Evolutionary conservation across 1,140 invertebrate species (phyloP).

Genomic region (Drosophila ercepeae): DNA sequence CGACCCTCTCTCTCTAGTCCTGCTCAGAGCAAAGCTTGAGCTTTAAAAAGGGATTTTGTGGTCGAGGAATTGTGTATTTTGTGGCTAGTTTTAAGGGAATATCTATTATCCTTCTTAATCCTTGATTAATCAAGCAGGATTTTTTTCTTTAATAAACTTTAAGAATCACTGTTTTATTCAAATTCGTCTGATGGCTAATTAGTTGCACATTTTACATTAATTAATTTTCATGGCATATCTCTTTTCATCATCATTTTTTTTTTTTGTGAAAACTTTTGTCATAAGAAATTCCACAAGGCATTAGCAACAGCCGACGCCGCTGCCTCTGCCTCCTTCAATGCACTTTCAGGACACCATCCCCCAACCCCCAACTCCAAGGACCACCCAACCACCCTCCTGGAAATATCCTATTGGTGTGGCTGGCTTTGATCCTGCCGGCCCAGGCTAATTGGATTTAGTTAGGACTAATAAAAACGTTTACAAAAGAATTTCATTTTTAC

Average conservation of each 20-base stretch:
- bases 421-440: constrained; percentile 63
- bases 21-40: constrained; percentile 38
- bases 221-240: constrained; percentile 73
- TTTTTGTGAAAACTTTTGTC: constrained; percentile 45
- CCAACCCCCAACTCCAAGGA: background rate
- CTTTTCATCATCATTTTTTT: background rate
- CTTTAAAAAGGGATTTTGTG: background rate
- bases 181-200: constrained; percentile 54
- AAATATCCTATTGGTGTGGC: constrained; percentile 7
- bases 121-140: too few relatives aligned
- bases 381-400: background rate
- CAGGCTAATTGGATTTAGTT: constrained; percentile 73
- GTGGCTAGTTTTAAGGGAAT: background rate
- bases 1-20: background rate
- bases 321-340: constrained; percentile 54
- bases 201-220: constrained; percentile 81
- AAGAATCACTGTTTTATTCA: background rate
- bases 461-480: constrained; percentile 75
- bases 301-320: constrained; percentile 60
- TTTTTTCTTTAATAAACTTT: too few relatives aligned
- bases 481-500: constrained; percentile 76
- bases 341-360: constrained; percentile 24
- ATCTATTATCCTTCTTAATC: too few relatives aligned
- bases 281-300: constrained; percentile 56
- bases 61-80: background rate